Evolutionary conservation across 2,113 vertebrate species (phyloP).

Genomic region (Lates calcarifer): DNA sequence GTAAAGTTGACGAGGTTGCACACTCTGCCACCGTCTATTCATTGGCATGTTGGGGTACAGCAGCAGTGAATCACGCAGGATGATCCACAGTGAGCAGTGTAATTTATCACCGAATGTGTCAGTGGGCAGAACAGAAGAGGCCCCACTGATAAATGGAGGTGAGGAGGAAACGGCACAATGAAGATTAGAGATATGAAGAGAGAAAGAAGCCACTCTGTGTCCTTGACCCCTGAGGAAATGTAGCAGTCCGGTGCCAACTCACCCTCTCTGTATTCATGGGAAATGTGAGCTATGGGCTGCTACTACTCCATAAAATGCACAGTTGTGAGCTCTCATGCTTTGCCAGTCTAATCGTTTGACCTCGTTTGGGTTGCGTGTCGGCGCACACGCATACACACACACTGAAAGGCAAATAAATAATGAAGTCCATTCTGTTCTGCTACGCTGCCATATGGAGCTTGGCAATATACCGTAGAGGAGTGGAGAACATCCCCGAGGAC

Average conservation of each 20-base stretch:
- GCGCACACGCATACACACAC: background rate
- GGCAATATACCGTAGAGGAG: constrained; percentile 21
- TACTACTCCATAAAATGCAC: constrained; percentile 10
- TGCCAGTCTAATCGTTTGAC: constrained; percentile 41
- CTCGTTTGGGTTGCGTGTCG: constrained; percentile 34
- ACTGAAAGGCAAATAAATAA: constrained; percentile 23
- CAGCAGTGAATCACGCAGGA: constrained; percentile 48
- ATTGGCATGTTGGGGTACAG: constrained; percentile 6
- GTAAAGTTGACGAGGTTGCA: background rate
- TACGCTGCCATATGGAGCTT: constrained; percentile 52
- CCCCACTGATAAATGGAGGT: constrained; percentile 44
- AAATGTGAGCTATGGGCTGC: constrained; percentile 28
- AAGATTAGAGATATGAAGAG: constrained; percentile 41
- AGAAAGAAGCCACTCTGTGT: constrained; percentile 1
- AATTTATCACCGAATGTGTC: constrained; percentile 58
- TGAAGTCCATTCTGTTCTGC: constrained; percentile 36
- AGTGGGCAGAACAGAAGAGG: constrained; percentile 41
- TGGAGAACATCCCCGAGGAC: constrained; percentile 52
- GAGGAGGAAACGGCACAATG: constrained; percentile 48
- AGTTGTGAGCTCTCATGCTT: constrained; percentile 22
- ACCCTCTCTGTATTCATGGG: constrained; percentile 30
- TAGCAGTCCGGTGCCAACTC: background rate
- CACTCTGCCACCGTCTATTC: background rate
- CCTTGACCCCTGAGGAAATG: constrained; percentile 52
- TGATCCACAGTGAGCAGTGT: constrained; percentile 38